Percentiles rank a stretch among this genome's conserved stretches.
Evolutionary conservation across 2,113 vertebrate genomes (phyloP).

Genomic region (Garra rufa): DNA sequence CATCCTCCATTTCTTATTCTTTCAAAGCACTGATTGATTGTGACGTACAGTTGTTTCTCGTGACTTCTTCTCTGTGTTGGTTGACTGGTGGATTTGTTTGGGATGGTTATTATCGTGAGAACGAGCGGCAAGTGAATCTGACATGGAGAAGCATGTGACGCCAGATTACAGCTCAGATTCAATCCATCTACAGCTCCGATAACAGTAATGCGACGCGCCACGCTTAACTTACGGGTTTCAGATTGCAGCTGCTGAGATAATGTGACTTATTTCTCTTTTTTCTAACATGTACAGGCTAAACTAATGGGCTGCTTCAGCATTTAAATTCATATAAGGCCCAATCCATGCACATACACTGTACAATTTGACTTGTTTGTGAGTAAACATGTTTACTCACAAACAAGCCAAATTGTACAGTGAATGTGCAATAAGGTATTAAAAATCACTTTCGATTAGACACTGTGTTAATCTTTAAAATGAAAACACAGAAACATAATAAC

Average conservation of each 20-base stretch:
- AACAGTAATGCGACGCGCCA: neutral
- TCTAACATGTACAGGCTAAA: neutral
- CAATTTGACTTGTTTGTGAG: neutral
- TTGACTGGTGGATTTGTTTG: slow-evolving; percentile 1
- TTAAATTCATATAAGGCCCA: neutral
- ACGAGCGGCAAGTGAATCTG: neutral
- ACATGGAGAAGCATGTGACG: slow-evolving; percentile 30
- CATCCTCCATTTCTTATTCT: neutral
- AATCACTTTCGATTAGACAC: neutral
- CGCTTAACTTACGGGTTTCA: neutral
- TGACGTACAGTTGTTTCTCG: neutral
- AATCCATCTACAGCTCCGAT: slow-evolving; percentile 10
- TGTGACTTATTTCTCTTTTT: neutral
- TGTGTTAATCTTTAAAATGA: neutral
- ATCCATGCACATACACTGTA: neutral
- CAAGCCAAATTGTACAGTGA: too few relatives aligned
- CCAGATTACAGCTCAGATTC: slow-evolving; percentile 18
- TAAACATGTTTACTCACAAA: too few relatives aligned
- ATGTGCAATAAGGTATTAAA: too few relatives aligned
- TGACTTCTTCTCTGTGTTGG: neutral
- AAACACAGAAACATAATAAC: neutral
- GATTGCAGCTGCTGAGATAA: neutral
- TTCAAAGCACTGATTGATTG: neutral
- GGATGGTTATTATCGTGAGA: slow-evolving; percentile 16
- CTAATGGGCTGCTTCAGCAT: neutral